These are phyloP conservation scores for Mastigias papua DNA, from an alignment of 30 jellyfish, hydroid and myxozoan species.

Conservation along the genomic window DNA sequence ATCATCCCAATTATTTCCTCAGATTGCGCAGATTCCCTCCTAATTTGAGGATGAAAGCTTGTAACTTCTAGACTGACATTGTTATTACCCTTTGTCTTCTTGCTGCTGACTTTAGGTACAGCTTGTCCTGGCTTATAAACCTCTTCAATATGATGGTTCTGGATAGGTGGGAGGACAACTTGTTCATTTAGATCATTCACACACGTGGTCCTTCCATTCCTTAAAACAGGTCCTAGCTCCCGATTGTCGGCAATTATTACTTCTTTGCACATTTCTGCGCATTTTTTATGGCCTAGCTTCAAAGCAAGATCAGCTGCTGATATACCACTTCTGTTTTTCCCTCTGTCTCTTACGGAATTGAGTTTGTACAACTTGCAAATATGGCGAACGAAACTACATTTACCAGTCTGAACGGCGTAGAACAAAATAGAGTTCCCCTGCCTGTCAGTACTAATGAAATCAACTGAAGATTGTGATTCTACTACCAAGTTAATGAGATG, in stretches of 20 bases:
- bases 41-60: conserved; percentile 31
- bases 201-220: conserved; percentile 13
- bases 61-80: conserved; percentile 10
- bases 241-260: conserved; percentile 20
- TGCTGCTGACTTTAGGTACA: conserved; percentile 13
- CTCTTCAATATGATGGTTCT: neutral
- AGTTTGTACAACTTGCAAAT: conserved; percentile 56
- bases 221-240: conserved; percentile 9
- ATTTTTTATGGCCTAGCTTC: conserved; percentile 65
- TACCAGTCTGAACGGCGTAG: conserved; percentile 69
- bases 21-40: conserved; percentile 46
- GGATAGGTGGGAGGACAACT: conserved; percentile 39
- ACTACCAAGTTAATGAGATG: conserved; percentile 32
- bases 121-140: conserved; percentile 46
- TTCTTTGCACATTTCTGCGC: conserved; percentile 53
- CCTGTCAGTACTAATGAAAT: conserved; percentile 29
- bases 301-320: conserved; percentile 76
- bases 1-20: conserved; percentile 67
- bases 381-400: conserved; percentile 64
- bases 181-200: conserved; percentile 25
- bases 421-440: conserved; percentile 63
- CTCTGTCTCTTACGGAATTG: conserved; percentile 52
- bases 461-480: conserved; percentile 8
- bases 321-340: conserved; percentile 59
- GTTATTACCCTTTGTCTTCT: conserved; percentile 5